phyloP scores from a whole-genome alignment of 2,888 invertebrate genomes.

The Drosophila recens region DNA sequence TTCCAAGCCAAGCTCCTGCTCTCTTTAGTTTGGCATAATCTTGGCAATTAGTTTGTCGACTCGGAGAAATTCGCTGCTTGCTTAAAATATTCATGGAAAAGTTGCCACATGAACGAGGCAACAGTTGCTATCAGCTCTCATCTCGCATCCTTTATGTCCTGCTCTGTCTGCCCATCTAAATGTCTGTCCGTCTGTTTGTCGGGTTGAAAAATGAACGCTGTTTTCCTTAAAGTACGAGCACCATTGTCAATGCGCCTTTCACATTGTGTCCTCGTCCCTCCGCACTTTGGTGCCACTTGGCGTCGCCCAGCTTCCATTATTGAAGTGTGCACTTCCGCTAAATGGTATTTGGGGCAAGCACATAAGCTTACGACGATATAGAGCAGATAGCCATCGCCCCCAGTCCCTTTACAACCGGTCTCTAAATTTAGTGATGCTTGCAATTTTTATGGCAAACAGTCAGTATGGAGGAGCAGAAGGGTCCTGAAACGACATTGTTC shows the following conservation, averaged over 20 bases:
- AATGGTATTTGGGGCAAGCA: slow-evolving; percentile 77
- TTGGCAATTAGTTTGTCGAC: slow-evolving; percentile 51
- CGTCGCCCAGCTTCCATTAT: slow-evolving; percentile 60
- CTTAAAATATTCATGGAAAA: slow-evolving; percentile 61
- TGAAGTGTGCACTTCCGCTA: slow-evolving; percentile 77
- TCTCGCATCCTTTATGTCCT: slow-evolving; percentile 38
- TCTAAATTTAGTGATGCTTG: slow-evolving; percentile 60
- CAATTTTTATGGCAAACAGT: slow-evolving; percentile 63
- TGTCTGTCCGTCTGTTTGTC: background rate
- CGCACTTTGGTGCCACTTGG: slow-evolving; percentile 48
- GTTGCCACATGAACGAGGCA: slow-evolving; percentile 30
- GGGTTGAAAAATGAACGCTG: slow-evolving; percentile 47
- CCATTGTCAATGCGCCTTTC: slow-evolving; percentile 53
- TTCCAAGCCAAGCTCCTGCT: slow-evolving; percentile 2
- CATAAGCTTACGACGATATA: slow-evolving; percentile 57
- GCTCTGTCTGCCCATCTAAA: background rate
- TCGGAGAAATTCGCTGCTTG: slow-evolving; percentile 19
- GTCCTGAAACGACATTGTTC: slow-evolving; percentile 33
- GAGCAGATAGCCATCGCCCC: slow-evolving; percentile 29
- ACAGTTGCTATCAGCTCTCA: slow-evolving; percentile 37
- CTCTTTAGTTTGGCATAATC: slow-evolving; percentile 40
- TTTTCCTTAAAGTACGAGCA: slow-evolving; percentile 41
- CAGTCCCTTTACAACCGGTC: background rate
- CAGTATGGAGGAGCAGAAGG: background rate
- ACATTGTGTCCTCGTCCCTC: slow-evolving; percentile 46